Evolutionary conservation across 2,888 invertebrate genomes (phyloP).

Genomic region (Celastrina argiolus): DNA sequence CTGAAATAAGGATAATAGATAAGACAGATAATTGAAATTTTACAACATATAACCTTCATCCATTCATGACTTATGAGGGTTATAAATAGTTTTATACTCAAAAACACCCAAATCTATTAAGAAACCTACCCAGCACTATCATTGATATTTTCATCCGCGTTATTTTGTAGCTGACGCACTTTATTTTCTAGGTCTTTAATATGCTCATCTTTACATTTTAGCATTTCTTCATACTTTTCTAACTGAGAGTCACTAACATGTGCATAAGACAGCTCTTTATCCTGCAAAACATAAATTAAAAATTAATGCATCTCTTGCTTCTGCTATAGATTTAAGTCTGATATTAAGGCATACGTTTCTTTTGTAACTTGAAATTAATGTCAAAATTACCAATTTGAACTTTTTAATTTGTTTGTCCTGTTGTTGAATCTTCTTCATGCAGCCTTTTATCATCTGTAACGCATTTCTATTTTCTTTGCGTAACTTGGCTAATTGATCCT

Average conservation of each 20-base stretch:
- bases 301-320: too few species aligned
- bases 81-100: not conserved
- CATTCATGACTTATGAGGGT: not conserved
- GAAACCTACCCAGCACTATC: constrained; percentile 51
- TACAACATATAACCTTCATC: too few species aligned
- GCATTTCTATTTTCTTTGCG: constrained; percentile 76
- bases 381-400: constrained; percentile 55
- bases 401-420: constrained; percentile 72
- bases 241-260: constrained; percentile 65
- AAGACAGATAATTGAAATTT: not conserved
- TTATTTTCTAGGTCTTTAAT: constrained; percentile 73
- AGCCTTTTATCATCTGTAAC: constrained; percentile 76
- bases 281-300: constrained; percentile 40
- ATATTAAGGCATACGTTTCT: not conserved
- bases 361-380: not conserved
- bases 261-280: constrained; percentile 61
- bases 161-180: constrained; percentile 60
- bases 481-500: constrained; percentile 70
- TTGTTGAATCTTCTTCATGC: constrained; percentile 75
- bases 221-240: constrained; percentile 68
- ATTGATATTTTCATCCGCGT: constrained; percentile 49
- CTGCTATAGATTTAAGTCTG: too few species aligned
- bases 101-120: not conserved
- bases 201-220: constrained; percentile 73
- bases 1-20: constrained; percentile 44